Base-by-base conservation (phyloP, 2,888 invertebrate species). In the Cremastinae sp. region DNA sequence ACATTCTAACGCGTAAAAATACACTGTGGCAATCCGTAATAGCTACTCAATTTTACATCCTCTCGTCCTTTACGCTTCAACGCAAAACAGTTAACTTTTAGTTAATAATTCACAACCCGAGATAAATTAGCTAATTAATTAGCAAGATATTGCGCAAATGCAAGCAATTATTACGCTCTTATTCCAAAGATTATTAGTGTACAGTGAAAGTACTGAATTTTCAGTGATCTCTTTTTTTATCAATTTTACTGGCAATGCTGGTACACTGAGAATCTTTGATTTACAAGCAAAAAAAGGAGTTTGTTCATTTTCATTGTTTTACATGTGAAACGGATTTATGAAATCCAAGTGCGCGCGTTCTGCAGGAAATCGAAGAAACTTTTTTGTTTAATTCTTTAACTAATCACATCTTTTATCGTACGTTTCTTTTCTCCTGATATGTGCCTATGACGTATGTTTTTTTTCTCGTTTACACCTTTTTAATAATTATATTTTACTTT, bases 51-150 rank as follows among this genome's bases (percentile, higher is more conserved):
- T 49, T 18, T 49, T 18, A 16, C 7, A 53, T 12, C 28, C 28
- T 14, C 12, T 41, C 8, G 14, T 28, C 37, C 49, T 28, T 28
- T 47, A 20, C 53, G 2, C 28, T 47, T 49, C 37, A 16, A 55
- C 71, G 16, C 70, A 39, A 65, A 58, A 22, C 20, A 49, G 10
- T 53, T 45, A 45, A 35, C 49, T 20, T 58, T 39, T 28, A 59
- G 61, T 39, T 20, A 35, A 28, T 20, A 47, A 35, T 64, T 75
- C 71, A 71, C 75, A 72, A 75, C 68, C 72, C 66, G 58, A 72
- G 61, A 62, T 74, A n/a, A n/a, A 28, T 28, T 28, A 5, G 28
- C 28, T 28, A 28, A 28, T 28, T 28, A 5, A 59, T 69, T 61
- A 39, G 58, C 35, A n/a, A 14, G 20, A 43, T 16, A 28, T n/a